Conservation (phyloP, 1,140 invertebrate species). For the Hyposmocoma kahamanoa region DNA sequence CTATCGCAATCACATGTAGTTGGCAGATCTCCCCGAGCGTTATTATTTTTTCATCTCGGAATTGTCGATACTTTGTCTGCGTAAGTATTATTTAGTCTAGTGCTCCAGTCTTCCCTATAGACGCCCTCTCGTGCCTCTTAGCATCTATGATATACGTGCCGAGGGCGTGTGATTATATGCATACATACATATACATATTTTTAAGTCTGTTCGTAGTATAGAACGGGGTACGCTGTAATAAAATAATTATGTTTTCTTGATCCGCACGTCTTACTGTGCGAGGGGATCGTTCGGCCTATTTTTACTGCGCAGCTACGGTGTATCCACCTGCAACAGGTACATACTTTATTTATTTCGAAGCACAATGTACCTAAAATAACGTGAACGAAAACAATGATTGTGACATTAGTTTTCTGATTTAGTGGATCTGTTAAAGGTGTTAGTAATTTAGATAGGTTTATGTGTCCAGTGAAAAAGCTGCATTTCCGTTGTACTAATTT, state of each 20-base stretch:
- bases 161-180: constrained; percentile 1
- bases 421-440: not conserved
- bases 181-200: constrained; percentile 5
- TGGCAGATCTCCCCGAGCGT: no score
- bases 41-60: not conserved
- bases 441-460: not conserved
- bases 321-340: no score
- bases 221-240: constrained; percentile 1
- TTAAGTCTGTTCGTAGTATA: constrained; percentile 12
- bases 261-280: constrained; percentile 1
- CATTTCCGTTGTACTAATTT: constrained; percentile 7
- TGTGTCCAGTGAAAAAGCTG: constrained; percentile 11
- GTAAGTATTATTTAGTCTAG: not conserved
- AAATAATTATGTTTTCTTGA: constrained; percentile 2
- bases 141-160: not conserved
- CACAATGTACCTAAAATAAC: not conserved
- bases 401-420: no score
- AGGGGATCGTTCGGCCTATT: constrained; percentile 15
- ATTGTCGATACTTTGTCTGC: not conserved
- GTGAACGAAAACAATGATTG: not conserved
- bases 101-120: not conserved
- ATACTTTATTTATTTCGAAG: not conserved
- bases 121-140: not conserved
- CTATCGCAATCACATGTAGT: no score
- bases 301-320: not conserved